These are phyloP conservation scores for Toxotes jaculatrix DNA, from an alignment of 2,113 vertebrate species.

Conservation along the genomic window DNA sequence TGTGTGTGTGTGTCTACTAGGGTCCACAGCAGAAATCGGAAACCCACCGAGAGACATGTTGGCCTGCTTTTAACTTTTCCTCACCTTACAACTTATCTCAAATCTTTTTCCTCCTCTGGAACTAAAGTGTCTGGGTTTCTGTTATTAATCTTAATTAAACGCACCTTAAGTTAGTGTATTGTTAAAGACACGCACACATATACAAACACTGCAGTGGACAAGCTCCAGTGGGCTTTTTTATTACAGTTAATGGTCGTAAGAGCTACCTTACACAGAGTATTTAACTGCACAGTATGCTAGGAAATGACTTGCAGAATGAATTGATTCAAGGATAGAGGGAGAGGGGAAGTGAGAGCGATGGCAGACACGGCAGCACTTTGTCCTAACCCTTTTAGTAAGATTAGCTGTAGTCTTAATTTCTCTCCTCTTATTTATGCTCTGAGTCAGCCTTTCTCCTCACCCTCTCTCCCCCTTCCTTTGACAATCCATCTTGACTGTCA, in stretches of 20 bases:
- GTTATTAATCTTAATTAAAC: conserved; percentile 44
- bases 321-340: conserved; percentile 70
- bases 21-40: conserved; percentile 41
- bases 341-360: conserved; percentile 58
- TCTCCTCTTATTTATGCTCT: conserved; percentile 81
- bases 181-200: conserved; percentile 16
- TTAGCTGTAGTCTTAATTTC: conserved; percentile 84
- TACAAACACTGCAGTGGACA: conserved; percentile 34
- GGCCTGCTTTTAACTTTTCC: conserved; percentile 50
- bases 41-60: conserved; percentile 30
- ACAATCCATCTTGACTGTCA: conserved; percentile 37
- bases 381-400: conserved; percentile 86
- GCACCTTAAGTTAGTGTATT: conserved; percentile 25
- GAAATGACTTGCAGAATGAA: conserved; percentile 76
- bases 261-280: conserved; percentile 56
- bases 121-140: not conserved
- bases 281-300: conserved; percentile 63
- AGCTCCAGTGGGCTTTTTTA: conserved; percentile 32
- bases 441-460: conserved; percentile 74
- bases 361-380: conserved; percentile 72
- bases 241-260: conserved; percentile 69
- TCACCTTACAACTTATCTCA: conserved; percentile 53
- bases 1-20: conserved; percentile 10
- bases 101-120: conserved; percentile 51
- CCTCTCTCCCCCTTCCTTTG: conserved; percentile 24